Conservation (phyloP, 2,888 invertebrate genomes). For the Sinotaia quadrata region DNA sequence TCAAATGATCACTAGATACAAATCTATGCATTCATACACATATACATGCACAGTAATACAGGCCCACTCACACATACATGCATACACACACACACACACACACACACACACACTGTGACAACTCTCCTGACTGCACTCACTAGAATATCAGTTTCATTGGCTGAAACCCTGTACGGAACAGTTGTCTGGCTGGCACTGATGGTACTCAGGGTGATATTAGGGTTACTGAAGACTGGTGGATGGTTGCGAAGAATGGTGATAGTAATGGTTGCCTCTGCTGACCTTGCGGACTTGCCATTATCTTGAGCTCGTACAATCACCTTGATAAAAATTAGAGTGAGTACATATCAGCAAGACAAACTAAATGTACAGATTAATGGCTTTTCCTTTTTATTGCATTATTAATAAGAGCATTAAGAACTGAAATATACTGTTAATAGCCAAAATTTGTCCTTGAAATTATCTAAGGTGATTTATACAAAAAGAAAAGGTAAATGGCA, state of each 20-base stretch:
- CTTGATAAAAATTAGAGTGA: slow-evolving; percentile 9
- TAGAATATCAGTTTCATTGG: neutral
- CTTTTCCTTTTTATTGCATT: too few species aligned
- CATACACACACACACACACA: slow-evolving; percentile 8
- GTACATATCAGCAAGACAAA: too few species aligned
- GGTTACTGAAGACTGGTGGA: neutral
- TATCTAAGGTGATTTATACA: too few species aligned
- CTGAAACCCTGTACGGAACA: neutral
- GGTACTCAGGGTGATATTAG: neutral
- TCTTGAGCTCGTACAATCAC: slow-evolving; percentile 17
- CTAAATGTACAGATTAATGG: too few species aligned
- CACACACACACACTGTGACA: neutral
- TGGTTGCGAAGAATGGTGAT: slow-evolving; percentile 7
- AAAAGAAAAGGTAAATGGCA: too few species aligned
- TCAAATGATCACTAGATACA: too few species aligned
- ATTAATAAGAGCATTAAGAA: too few species aligned
- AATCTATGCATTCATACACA: neutral
- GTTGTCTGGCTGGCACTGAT: neutral
- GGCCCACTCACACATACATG: too few species aligned
- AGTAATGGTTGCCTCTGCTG: neutral
- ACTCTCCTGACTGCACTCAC: neutral
- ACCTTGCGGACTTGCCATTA: slow-evolving; percentile 12
- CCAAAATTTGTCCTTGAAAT: too few species aligned
- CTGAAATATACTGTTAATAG: too few species aligned
- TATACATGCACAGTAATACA: neutral